Conservation (phyloP, 2,797 vertebrate species). For the Dicrostonyx torquatus region DNA sequence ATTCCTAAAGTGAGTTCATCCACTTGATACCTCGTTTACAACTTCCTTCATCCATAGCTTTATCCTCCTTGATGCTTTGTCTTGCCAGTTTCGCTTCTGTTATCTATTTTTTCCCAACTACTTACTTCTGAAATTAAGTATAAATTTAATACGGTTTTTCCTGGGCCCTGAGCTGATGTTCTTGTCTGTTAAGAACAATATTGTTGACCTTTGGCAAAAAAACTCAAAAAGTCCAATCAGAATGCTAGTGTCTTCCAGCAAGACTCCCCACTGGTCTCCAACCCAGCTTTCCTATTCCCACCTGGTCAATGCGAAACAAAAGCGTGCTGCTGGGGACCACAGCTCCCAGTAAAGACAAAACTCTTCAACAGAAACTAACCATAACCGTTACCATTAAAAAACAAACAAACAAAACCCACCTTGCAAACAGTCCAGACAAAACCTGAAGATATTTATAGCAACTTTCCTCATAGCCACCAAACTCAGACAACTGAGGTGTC, state of each 20-base stretch:
- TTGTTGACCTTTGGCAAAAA: background rate
- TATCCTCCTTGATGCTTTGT: background rate
- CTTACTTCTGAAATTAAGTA: background rate
- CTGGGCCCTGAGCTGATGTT: background rate
- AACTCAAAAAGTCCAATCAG: background rate
- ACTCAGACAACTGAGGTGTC: background rate
- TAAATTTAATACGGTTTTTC: background rate
- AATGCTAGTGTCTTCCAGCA: background rate
- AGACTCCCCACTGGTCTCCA: background rate
- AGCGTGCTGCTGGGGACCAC: background rate
- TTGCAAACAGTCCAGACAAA: background rate
- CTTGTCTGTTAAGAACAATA: background rate
- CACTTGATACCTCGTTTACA: background rate
- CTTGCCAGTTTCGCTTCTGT: conserved; percentile 15
- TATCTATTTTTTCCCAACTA: background rate
- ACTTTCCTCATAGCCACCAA: background rate
- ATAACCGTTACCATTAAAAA: background rate
- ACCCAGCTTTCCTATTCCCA: background rate
- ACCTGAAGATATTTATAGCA: background rate
- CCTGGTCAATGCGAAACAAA: background rate
- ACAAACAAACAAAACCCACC: background rate
- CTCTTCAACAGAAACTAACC: background rate
- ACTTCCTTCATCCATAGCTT: background rate
- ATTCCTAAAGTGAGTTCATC: background rate
- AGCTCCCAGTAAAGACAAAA: background rate